Evolutionary conservation across 2,888 invertebrate genomes (phyloP), one percentile per base, ranked within the genome.

Genomic region (Drosophila merina): DNA sequence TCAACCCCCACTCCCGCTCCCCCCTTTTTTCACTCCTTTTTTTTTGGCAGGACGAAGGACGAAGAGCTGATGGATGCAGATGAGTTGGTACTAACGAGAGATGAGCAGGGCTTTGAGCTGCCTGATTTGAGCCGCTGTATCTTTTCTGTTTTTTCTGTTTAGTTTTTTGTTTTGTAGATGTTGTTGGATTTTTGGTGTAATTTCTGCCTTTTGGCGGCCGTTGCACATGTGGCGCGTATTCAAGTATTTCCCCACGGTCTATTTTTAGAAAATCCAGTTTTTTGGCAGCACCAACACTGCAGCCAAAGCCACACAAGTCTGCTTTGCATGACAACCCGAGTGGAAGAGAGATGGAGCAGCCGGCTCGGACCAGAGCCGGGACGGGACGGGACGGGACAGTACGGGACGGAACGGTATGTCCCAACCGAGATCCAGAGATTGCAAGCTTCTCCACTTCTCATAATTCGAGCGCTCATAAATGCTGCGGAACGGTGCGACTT

Each of bases 211-310:
- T 86, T 80, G 83, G 82, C 79, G 78, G 79, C 75, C 82, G 82
- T 75, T 77, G 83, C 86, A 88, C 88, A 89, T 90, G 88, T 87
- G 82, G 79, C 79, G 85, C 79, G 75, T 70, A 82, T 83, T 86
- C 82, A 88, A 88, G 86, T 89, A 89, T 89, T 90, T 87, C 86
- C 88, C 84, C 88, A 79, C 85, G 74, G 79, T 85, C 89, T 90
- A 90, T 90, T 90, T 90, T 85, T 90, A 90, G 90, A 90, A 88
- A 90, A 90, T 90, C 89, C 89, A 87, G 89, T 90, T 89, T 79
- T 81, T 89, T 77, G 88, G 89, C 86, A 82, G 68, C 80, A 73
- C 62, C 72, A 63, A 70, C 45, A 57, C 56, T 50, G 48, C 60
- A 20, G 30, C 52, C 57, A 56, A 40, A 44, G 48, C 36, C 45